A percentile compares a stretch with the other conserved stretches of the same genome.
phyloP scores from a whole-genome alignment of 2,113 vertebrate genomes.

The Falcunculus frontatus region DNA sequence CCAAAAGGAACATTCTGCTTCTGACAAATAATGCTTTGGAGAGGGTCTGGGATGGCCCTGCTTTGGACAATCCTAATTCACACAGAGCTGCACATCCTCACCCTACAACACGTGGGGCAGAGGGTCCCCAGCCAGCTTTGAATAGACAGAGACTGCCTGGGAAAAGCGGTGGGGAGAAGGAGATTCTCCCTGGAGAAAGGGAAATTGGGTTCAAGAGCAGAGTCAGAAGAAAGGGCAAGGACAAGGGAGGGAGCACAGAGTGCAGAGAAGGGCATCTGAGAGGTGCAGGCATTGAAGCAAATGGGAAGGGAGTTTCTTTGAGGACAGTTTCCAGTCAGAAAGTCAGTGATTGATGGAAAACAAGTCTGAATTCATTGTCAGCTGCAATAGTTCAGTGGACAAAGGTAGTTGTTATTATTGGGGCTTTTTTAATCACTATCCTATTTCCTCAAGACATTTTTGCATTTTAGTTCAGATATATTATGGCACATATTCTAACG shows the following conservation, averaged over 20 bases:
- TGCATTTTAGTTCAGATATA: neutral
- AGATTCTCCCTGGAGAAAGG: neutral
- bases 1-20: neutral
- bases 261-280: no score
- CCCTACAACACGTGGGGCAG: neutral
- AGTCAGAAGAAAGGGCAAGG: neutral
- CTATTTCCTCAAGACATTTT: neutral
- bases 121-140: neutral
- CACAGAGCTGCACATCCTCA: neutral
- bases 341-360: neutral
- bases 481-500: neutral
- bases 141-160: neutral
- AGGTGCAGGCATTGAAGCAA: neutral
- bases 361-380: neutral
- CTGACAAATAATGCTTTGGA: neutral
- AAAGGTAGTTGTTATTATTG: neutral
- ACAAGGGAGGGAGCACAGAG: rapidly evolving
- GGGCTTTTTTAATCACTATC: rapidly evolving
- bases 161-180: neutral
- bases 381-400: neutral
- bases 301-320: neutral
- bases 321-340: neutral
- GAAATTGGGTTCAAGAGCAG: neutral
- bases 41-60: neutral
- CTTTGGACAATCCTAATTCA: neutral